Base-by-base conservation (phyloP, 1,140 invertebrate species). In the Ooceraea biroi region DNA sequence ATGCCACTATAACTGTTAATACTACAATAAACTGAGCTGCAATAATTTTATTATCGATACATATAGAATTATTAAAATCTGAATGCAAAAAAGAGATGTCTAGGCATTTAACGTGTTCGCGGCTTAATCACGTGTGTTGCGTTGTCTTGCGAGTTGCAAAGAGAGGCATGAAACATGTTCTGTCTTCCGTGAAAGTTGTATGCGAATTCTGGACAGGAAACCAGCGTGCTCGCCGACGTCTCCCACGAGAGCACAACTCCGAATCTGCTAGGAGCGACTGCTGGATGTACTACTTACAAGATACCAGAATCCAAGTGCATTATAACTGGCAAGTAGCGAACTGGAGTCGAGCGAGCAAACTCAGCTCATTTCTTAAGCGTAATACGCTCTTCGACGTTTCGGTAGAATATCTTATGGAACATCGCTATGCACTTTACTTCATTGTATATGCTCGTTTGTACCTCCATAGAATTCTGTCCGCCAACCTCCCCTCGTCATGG, bases 281-380 rank as follows among this genome's bases (percentile, higher is more conserved):
- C 17, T 55, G 36, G 76, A 80, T 80, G 50, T 80, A 71, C 76
- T 80, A 80, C 76, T 80, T 80, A 36, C 66, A 61, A 73, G 82
- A 72, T 71, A 86, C 58, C 50, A 65, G 58, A 78, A 84, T 84
- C 66, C 73, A 55, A 84, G 69, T 86, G 85, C 66, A 77, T 86
- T 86, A 84, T 83, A 77, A 27, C 66, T 48, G 50, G 55, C 41
- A 84, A 63, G 69, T 55, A 78, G 85, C 71, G 57, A 86, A 86
- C 85, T 86, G 60, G 27, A 48, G 83, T 58, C 82, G 44, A 52
- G 61, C 73, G 48, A 65, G 73, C 73, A 66, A 84, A 78, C 82
- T 86, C 73, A 61, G 66, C 65, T 84, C 82, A 80, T 84, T 86
- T 86, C 85, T 86, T 86, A 86, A 86, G 85, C 66, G n/a, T 80